phyloP scores from a whole-genome alignment of 2,888 invertebrate species.

The Cepaea hortensis region DNA sequence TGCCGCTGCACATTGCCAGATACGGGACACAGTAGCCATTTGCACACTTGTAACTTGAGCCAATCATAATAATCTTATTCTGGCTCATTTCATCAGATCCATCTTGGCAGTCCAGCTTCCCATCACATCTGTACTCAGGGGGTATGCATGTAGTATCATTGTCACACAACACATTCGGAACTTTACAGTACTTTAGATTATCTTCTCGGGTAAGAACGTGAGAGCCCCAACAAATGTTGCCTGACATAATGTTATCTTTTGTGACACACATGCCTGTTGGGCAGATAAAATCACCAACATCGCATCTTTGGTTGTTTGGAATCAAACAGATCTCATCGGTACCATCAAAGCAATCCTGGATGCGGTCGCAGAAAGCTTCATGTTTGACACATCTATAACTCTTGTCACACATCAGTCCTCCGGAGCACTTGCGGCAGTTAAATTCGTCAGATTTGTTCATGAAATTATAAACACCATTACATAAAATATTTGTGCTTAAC shows the following conservation, averaged over 20 bases:
- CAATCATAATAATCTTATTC: neutral
- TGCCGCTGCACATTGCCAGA: neutral
- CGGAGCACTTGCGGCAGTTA: neutral
- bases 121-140: neutral
- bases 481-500: neutral
- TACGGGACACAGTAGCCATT: neutral
- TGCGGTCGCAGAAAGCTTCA: neutral
- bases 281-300: neutral
- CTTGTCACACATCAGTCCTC: neutral
- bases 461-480: constrained; percentile 11
- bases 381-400: neutral
- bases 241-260: neutral
- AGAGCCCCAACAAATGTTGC: neutral
- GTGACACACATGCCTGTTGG: neutral
- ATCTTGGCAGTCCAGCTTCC: neutral
- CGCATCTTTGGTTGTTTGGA: neutral
- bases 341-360: neutral
- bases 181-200: neutral
- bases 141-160: neutral
- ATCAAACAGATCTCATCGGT: neutral
- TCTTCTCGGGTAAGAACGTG: too few relatives aligned
- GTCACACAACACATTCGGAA: neutral
- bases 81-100: neutral
- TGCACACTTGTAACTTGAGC: neutral
- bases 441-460: constrained; percentile 11